These are phyloP conservation scores for Polymixis lichenea DNA, from an alignment of 2,888 invertebrate genomes.

Conservation along the genomic window DNA sequence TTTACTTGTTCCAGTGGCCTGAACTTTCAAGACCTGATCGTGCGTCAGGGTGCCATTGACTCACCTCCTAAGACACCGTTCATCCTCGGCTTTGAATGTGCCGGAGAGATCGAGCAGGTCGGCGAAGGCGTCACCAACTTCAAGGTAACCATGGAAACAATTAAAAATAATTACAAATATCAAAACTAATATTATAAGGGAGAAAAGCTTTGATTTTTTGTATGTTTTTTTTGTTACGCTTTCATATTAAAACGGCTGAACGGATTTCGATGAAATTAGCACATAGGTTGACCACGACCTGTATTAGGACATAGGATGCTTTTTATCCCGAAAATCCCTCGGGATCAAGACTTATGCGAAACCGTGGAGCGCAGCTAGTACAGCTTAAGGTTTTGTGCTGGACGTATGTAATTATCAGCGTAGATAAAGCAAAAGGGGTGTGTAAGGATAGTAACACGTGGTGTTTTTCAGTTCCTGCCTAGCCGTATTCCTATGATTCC, in stretches of 20 bases:
- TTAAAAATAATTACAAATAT: neutral
- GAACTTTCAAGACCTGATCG: slow-evolving; percentile 97
- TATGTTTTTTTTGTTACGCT: no score
- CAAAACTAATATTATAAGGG: no score
- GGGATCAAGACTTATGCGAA: no score
- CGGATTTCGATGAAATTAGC: no score
- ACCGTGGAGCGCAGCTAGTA: no score
- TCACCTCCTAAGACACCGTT: slow-evolving; percentile 97
- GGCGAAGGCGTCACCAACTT: slow-evolving; percentile 95
- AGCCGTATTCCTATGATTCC: neutral
- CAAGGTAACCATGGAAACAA: slow-evolving; percentile 87
- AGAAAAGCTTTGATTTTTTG: no score
- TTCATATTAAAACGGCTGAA: no score
- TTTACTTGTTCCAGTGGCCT: slow-evolving; percentile 93
- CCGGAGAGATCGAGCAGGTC: slow-evolving; percentile 95
- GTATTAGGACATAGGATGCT: no score
- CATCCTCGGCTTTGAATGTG: slow-evolving; percentile 96
- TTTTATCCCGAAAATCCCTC: no score
- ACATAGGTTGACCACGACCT: no score
- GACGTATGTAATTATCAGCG: neutral
- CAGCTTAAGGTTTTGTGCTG: neutral
- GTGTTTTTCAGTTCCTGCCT: neutral
- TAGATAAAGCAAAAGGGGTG: neutral
- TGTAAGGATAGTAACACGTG: neutral
- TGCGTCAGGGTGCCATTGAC: slow-evolving; percentile 96